Base-by-base conservation (phyloP, 2,888 invertebrate genomes). In the Heteromurus nitidus region DNA sequence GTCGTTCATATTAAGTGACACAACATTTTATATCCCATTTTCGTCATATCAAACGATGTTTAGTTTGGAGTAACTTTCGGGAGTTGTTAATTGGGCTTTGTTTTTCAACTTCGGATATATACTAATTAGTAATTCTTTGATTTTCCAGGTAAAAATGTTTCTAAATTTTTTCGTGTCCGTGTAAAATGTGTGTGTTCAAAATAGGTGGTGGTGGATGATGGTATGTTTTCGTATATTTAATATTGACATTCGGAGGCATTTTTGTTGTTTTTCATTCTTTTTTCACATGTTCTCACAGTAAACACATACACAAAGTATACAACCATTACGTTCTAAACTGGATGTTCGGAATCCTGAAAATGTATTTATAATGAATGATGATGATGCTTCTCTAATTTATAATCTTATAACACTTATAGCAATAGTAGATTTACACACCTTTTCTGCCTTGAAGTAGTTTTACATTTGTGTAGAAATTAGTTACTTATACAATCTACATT, bases 251-350 rank as follows among this genome's bases (percentile, higher is more conserved):
- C n/a, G n/a, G n/a, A n/a, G n/a, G n/a, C n/a, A n/a, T n/a, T n/a
- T n/a, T 11, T 47, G 11, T 11, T 5, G 7, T 47, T 16, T 11
- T 5, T 11, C 3, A n/a, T 11, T 47, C 7, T 47, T n/a, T 47
- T 11, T 36, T 55, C 55, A 70, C 18, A 44, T 44, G 44, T 60
- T 72, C 26, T 60, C 62, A 62, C 22, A 70, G 44, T 58, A 58
- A 26, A 70, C 58, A 55, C 58, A 58, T 70, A 70, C 70, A 70
- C 60, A 72, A 72, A 72, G 60, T 72, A 72, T 60, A 60, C 72
- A 72, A 72, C 47, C 26, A 16, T 47, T 11, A 26, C 26, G 7
- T 24, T 55, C 55, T 55, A 55, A 22, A 55, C 24, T 7, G 24
- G 55, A 26, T 47, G 3, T 47, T 47, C 47, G 47, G 47, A 47